Base-by-base conservation (phyloP, 2,113 vertebrate genomes). In the Zosterops pallidus region DNA sequence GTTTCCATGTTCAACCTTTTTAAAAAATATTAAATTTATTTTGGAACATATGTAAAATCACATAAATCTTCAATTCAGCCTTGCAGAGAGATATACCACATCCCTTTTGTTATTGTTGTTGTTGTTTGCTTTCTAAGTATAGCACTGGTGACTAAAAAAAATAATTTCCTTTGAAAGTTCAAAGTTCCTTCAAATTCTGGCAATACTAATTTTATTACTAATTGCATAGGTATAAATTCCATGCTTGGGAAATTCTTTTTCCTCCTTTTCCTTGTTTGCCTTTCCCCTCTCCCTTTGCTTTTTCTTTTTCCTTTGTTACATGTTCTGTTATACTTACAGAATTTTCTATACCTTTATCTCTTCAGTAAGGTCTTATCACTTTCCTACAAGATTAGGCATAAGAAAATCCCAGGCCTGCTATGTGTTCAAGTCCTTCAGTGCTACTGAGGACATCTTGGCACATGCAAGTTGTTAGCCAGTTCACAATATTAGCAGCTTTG, bases 281-380 rank as follows among this genome's bases (percentile, higher is more conserved):
- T 44, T 68, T 9, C 14, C 4, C 7, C 9, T 25, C 3, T 4
- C 5, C 6, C 8, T 11, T 16, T 7, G 6, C 6, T 49, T 50
- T 69, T 25, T 6, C 11, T 49, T 33, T 35, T 41, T 16, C 22
- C 20, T 78, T 21, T 15, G 5, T 77, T 35, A 6, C 5, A 4
- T 23, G 4, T 57, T 76, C 31, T 42, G 17, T 46, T 47, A 49
- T 11, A 76, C 17, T 60, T 44, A 41, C 15, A 68, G 28, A 25
- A 65, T 69, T 90, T 88, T 64, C 44, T 29, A 14, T 52, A 23
- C 4, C 1, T 71, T 91, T 71, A 10, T 42, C 6, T 71, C 37
- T 82, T 42, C 44, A 46, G 22, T 55, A 21, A 59, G 9, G 25
- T 69, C 31, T 50, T 56, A 18, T 23, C 19, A 28, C 16, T 76